Evolutionary conservation across 2,888 invertebrate species (phyloP), one percentile per base, ranked within the genome.

Genomic region (Drosophila falleni): DNA sequence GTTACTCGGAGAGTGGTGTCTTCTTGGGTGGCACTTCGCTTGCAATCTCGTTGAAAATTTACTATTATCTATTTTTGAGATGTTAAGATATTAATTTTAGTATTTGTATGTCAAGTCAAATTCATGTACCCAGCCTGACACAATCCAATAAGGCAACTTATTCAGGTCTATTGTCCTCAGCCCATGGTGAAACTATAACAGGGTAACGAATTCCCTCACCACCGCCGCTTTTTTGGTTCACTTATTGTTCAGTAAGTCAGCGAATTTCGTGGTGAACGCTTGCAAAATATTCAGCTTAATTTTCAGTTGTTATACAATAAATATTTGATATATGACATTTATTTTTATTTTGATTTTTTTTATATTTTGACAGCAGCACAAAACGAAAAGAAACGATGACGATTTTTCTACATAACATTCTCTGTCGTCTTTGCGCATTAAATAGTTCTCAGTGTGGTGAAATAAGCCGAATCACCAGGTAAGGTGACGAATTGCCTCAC

Each of bases 11-110:
- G 50, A 23, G 41, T 44, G 56, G 3, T 50, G 29, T 37, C 61
- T 33, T 13, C 50, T 50, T 29, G 31, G 49, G n/a, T 55, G 29
- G 41, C 41, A 53, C 54, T 42, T 26, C 37, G 50, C 58, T 46
- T 46, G 41, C 51, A 70, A 69, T 70, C 50, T 39, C 37, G 26
- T 69, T 53, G 47, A 44, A n/a, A 56, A 70, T 70, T 70, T 46
- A 37, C 26, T 35, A 35, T 41, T 60, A 47, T 56, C 5, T 49
- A 31, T 54, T 56, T 71, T 54, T 54, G 44, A n/a, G 8, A 46
- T 46, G 55, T 55, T 9, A 23, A 60, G 55, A 37, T 39, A 49
- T 33, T 49, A 61, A 64, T 56, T 31, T 39, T 53, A 16, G 15
- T 60, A 35, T 56, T 41, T 70, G 9, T 47, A 41, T 50, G 44